Evolutionary conservation across 2,797 vertebrate genomes (phyloP), one percentile per base, ranked within the genome.

Genomic region (Chelonia mydas): DNA sequence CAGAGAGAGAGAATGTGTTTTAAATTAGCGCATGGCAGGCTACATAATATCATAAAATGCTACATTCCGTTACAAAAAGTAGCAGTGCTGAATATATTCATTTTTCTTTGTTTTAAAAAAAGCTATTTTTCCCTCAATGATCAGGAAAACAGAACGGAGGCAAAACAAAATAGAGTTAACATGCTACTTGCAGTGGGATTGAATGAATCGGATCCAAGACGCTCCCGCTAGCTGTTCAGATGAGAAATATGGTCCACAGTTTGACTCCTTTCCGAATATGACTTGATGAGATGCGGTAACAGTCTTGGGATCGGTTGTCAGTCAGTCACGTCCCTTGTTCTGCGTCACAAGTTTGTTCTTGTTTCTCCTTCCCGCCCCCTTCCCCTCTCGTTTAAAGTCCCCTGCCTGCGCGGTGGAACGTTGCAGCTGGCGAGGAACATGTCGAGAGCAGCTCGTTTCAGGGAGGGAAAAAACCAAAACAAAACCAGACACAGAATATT

Each of bases 21-120:
- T 0, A 89, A 51, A 91, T 94, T 21, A 96, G 95, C 57, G 94
- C 93, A 88, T 91, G 97, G 95, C 97, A 93, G 91, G 97, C 98
- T 98, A 97, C 98, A 97, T 97, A 83, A 94, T 89, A 90, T 84
- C 94, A 96, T 94, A 88, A 97, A 97, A 97, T 97, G 98, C 98
- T 98, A 98, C 98, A 98, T 98, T 98, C 97, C 97, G 97, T 89
- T 94, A 83, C 93, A 93, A 92, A 97, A 78, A 81, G 77, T 90
- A 89, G 91, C 49, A 95, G 95, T 94, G 96, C 97, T 94, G 91
- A 96, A 94, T 91, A 61, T 95, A 92, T n/a, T 87, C 54, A 3
- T 54, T 77, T 54, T 50, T 25, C 10, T n/a, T 74, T 25, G 25
- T 81, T n/a, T 47, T 41, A 77, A 89, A 90, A 79, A 85, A 82